phyloP scores from a whole-genome alignment of 2,113 vertebrate species.

The Stercorarius parasiticus region DNA sequence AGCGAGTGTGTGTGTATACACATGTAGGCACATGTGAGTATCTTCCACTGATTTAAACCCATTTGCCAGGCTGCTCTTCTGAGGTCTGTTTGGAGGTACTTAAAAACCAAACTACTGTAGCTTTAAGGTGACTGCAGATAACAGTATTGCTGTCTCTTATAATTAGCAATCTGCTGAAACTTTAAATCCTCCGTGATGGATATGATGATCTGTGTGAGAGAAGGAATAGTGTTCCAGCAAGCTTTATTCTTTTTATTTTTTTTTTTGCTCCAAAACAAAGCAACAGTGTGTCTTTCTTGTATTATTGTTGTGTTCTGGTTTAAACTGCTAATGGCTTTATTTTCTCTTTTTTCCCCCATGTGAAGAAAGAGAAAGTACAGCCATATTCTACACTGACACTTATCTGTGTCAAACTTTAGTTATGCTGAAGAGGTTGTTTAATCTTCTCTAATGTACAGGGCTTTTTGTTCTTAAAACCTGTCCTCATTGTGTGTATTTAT shows the following conservation, averaged over 20 bases:
- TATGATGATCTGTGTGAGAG: background rate
- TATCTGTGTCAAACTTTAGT: slow-evolving; percentile 52
- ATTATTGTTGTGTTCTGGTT: background rate
- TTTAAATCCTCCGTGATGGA: slow-evolving; percentile 38
- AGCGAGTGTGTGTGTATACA: background rate
- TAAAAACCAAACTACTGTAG: background rate
- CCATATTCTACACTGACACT: slow-evolving; percentile 45
- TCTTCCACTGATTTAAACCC: background rate
- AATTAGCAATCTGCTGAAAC: slow-evolving; percentile 54
- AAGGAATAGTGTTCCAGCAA: background rate
- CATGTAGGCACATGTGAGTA: background rate
- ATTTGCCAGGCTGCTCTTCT: background rate
- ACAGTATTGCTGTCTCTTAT: background rate
- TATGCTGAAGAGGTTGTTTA: slow-evolving; percentile 37
- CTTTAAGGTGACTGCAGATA: slow-evolving; percentile 54
- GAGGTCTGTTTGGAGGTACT: background rate
- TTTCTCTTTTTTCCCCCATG: background rate
- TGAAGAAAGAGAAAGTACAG: slow-evolving; percentile 33
- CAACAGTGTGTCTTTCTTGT: background rate
- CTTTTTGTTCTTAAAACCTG: slow-evolving; percentile 5
- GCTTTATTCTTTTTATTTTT: background rate
- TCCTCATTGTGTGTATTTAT: slow-evolving; percentile 9
- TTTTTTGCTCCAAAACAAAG: background rate
- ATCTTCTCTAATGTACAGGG: background rate
- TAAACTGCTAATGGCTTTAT: slow-evolving; percentile 30